Conservation (phyloP, 2,888 invertebrate species). For the Tiliacea aurago region DNA sequence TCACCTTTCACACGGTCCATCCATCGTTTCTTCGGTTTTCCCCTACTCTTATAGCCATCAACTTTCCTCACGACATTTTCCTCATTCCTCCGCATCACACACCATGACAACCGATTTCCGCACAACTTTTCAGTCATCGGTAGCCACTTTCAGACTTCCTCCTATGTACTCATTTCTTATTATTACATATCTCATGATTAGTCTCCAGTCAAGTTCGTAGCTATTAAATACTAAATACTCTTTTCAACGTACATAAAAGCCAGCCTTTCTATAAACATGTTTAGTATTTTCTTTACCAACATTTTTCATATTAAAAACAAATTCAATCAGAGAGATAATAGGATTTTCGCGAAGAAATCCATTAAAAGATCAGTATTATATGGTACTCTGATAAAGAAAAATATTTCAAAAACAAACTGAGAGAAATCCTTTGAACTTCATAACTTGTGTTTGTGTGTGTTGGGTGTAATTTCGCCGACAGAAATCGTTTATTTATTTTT, state of each 20-base stretch:
- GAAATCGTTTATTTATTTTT: slow-evolving; percentile 21
- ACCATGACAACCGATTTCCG: too few relatives aligned
- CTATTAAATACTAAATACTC: slow-evolving; percentile 15
- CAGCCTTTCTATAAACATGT: not conserved
- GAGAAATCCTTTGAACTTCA: slow-evolving; percentile 55
- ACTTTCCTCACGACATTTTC: too few relatives aligned
- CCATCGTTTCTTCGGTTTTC: too few relatives aligned
- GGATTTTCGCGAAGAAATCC: slow-evolving; percentile 56
- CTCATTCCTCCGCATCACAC: too few relatives aligned
- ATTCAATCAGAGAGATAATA: slow-evolving; percentile 60
- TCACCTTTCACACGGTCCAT: too few relatives aligned
- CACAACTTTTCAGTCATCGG: too few relatives aligned
- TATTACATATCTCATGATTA: too few relatives aligned
- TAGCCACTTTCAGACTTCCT: too few relatives aligned
- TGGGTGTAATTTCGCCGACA: slow-evolving; percentile 15
- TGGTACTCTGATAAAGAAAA: slow-evolving; percentile 46
- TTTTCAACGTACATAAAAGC: not conserved
- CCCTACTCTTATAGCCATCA: too few relatives aligned
- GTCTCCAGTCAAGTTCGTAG: not conserved
- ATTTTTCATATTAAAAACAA: slow-evolving; percentile 51
- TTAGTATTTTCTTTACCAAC: slow-evolving; percentile 11
- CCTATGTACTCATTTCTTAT: too few relatives aligned
- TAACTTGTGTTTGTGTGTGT: slow-evolving; percentile 31
- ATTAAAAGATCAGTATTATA: slow-evolving; percentile 51
- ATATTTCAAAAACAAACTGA: slow-evolving; percentile 57